Conservation (phyloP, 2,888 invertebrate genomes). For the Spilosoma lubricipeda region DNA sequence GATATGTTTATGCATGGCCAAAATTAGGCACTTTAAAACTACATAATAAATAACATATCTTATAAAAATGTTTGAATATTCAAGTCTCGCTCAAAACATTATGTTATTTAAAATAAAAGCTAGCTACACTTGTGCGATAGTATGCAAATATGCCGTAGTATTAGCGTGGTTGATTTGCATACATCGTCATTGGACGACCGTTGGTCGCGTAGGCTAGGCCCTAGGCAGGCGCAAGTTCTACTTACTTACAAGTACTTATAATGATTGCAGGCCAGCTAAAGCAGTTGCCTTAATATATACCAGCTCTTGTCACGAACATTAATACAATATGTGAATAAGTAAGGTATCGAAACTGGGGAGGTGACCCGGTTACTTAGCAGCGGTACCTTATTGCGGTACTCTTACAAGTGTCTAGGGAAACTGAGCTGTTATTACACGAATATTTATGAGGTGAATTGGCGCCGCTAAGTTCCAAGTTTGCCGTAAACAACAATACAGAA, state of each 20-base stretch:
- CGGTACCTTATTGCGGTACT: constrained; percentile 76
- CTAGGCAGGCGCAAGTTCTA: constrained; percentile 18
- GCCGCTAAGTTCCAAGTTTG: constrained; percentile 78
- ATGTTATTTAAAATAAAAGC: constrained; percentile 3
- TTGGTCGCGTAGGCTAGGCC: constrained; percentile 21
- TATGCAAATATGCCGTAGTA: constrained; percentile 43
- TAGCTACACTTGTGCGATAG: constrained; percentile 17
- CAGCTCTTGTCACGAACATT: constrained; percentile 31
- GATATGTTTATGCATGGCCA: too few relatives aligned
- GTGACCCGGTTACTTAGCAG: constrained; percentile 68
- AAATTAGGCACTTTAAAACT: background rate
- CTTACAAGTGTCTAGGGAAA: constrained; percentile 83
- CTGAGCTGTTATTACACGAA: constrained; percentile 83
- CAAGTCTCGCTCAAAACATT: background rate
- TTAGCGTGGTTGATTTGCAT: constrained; percentile 37
- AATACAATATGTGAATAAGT: constrained; percentile 51
- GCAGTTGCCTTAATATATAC: constrained; percentile 24
- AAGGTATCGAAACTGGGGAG: constrained; percentile 50
- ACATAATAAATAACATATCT: background rate
- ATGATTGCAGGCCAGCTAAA: constrained; percentile 30
- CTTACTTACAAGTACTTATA: constrained; percentile 32
- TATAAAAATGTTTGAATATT: background rate
- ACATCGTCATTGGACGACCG: constrained; percentile 32
- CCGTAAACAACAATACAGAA: constrained; percentile 84
- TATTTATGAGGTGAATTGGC: constrained; percentile 83